phyloP scores from a whole-genome alignment of 2,113 vertebrate species.

The Nothoprocta pentlandii region DNA sequence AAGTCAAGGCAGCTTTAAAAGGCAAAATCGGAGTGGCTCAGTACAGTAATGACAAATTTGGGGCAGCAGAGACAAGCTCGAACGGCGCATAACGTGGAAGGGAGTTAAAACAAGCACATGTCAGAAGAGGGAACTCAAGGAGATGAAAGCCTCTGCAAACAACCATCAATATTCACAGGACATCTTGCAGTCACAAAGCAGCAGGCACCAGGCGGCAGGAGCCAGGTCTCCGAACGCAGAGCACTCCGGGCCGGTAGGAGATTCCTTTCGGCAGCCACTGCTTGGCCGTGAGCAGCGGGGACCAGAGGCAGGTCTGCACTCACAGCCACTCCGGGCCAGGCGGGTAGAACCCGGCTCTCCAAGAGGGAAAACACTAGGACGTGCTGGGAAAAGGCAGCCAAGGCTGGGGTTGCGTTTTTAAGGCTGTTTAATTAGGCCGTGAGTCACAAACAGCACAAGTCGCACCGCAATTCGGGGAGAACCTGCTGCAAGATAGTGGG shows the following conservation, averaged over 20 bases:
- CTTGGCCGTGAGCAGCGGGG: not conserved
- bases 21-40: not conserved
- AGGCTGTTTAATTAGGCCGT: slow-evolving; percentile 20
- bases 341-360: not conserved
- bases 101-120: not conserved
- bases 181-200: not conserved
- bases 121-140: not conserved
- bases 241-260: not conserved
- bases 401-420: not conserved
- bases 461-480: not conserved
- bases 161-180: not conserved
- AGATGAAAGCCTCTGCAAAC: not conserved
- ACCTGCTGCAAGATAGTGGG: not conserved
- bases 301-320: not conserved
- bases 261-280: not conserved
- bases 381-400: not conserved
- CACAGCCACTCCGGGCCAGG: too few species aligned
- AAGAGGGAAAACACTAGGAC: slow-evolving; percentile 28
- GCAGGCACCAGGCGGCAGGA: not conserved
- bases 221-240: not conserved
- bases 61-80: not conserved
- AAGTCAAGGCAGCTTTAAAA: not conserved
- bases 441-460: slow-evolving; percentile 10
- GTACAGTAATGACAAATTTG: not conserved
- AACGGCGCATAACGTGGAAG: not conserved